Conservation (phyloP, 2,113 vertebrate species). For the Sphyrna mokarran region DNA sequence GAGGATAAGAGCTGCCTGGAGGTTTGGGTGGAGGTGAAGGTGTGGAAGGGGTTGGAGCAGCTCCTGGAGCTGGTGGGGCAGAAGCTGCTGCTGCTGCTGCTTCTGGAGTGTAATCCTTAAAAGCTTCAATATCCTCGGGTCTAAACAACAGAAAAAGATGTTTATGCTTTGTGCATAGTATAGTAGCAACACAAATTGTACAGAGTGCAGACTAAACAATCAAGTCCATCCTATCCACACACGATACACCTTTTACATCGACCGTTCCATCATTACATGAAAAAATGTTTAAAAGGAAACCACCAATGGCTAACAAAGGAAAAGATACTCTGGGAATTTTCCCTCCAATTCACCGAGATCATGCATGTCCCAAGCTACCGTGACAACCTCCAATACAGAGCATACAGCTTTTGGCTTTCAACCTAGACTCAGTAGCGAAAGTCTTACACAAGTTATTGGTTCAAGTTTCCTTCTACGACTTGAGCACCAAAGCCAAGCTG, state of each 20-base stretch:
- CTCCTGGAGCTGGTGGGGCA: conserved; percentile 45
- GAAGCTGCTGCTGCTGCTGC: conserved; percentile 48
- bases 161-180: neutral
- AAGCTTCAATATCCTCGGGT: conserved; percentile 68
- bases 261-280: neutral
- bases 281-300: neutral
- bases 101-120: conserved; percentile 83
- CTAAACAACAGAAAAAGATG: conserved; percentile 43
- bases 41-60: conserved; percentile 54
- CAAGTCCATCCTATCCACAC: neutral
- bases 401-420: neutral
- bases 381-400: neutral
- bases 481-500: neutral
- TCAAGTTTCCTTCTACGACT: neutral
- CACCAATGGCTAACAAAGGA: neutral
- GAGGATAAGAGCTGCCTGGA: conserved; percentile 86
- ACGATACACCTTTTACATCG: neutral
- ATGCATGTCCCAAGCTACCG: neutral
- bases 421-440: neutral
- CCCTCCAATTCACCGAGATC: neutral
- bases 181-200: neutral
- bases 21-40: conserved; percentile 55
- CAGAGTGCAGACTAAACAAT: neutral
- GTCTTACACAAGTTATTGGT: neutral
- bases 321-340: neutral